Conservation (phyloP, 2,888 invertebrate genomes). For the Ectemnius continuus region DNA sequence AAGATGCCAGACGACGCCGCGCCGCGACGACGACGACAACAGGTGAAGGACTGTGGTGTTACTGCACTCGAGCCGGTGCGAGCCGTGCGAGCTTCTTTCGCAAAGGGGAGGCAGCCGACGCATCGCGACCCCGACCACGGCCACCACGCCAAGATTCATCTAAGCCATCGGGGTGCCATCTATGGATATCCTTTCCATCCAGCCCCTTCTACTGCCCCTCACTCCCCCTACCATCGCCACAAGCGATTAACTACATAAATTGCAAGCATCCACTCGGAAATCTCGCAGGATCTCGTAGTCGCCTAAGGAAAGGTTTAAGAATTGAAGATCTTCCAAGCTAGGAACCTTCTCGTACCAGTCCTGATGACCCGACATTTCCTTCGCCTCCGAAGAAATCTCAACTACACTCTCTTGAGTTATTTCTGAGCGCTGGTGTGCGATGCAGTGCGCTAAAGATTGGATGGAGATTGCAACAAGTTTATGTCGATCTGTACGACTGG, state of each 20-base stretch:
- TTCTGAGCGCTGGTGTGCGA: no score
- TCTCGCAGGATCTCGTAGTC: no score
- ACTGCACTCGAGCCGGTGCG: slow-evolving; percentile 25
- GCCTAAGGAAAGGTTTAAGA: no score
- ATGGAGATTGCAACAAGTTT: no score
- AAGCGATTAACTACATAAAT: slow-evolving; percentile 55
- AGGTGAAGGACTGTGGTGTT: slow-evolving; percentile 53
- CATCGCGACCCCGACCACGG: slow-evolving; percentile 26
- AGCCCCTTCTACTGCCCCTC: no score
- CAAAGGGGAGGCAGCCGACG: slow-evolving; percentile 23
- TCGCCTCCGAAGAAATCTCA: no score
- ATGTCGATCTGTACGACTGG: no score
- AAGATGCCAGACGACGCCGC: slow-evolving; percentile 29
- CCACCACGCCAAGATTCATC: slow-evolving; percentile 26
- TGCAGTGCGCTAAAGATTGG: no score
- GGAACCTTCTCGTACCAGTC: no score
- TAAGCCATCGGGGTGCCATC: slow-evolving; percentile 58
- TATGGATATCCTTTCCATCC: slow-evolving; percentile 42
- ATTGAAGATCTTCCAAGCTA: no score
- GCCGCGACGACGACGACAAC: slow-evolving; percentile 37
- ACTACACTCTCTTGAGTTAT: no score
- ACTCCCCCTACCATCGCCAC: slow-evolving; percentile 29
- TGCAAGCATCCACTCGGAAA: neutral
- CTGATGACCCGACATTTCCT: no score
- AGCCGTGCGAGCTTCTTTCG: slow-evolving; percentile 9